Evolutionary conservation across 2,888 invertebrate species (phyloP).

Genomic region (Anagyrus pseudococci): DNA sequence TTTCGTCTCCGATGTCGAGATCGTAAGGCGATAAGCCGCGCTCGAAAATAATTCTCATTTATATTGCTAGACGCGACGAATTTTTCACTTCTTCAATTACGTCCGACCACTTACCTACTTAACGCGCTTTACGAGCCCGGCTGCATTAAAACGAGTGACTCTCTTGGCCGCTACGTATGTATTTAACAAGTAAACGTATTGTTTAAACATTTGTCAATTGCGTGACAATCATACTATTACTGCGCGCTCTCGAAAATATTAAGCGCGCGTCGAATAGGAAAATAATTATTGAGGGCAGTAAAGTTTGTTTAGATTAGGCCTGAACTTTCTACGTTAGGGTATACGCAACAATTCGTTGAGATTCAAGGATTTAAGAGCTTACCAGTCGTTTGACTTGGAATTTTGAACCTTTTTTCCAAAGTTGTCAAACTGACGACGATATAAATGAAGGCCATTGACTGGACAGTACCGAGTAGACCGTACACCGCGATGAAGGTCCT

Average conservation of each 20-base stretch:
- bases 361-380: no score
- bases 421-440: conserved; percentile 72
- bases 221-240: no score
- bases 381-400: conserved; percentile 74
- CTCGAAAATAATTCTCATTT: conserved; percentile 15
- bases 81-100: conserved; percentile 35
- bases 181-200: no score
- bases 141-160: conserved; percentile 5
- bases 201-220: no score
- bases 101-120: conserved; percentile 31
- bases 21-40: conserved; percentile 9
- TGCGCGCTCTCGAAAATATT: no score
- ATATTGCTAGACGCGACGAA: conserved; percentile 1
- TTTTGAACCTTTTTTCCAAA: conserved; percentile 72
- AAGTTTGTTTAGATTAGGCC: no score
- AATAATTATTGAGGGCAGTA: no score
- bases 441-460: conserved; percentile 72
- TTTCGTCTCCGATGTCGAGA: not conserved
- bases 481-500: conserved; percentile 69
- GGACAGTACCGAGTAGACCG: conserved; percentile 70
- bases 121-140: conserved; percentile 11
- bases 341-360: no score
- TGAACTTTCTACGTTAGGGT: no score
- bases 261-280: no score
- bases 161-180: no score